These are phyloP conservation scores for Rhynchomys soricoides DNA, from an alignment of 2,113 vertebrate genomes.

Conservation along the genomic window DNA sequence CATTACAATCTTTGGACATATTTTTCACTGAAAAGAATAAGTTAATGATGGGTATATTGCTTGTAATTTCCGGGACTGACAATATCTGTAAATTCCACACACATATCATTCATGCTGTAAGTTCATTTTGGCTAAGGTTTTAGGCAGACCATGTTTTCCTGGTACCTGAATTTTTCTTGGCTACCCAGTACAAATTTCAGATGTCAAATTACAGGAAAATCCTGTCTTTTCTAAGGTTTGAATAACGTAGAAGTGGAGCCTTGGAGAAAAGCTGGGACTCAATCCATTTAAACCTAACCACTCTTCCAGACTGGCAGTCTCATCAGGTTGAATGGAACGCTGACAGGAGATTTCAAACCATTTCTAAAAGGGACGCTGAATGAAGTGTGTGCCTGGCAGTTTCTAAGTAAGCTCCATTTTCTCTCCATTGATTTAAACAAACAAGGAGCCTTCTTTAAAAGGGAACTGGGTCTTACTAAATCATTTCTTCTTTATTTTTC, in stretches of 20 bases:
- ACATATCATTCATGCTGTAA: neutral
- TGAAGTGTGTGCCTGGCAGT: neutral
- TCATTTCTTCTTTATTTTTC: constrained; percentile 39
- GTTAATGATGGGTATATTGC: neutral
- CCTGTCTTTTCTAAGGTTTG: neutral
- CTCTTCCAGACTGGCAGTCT: neutral
- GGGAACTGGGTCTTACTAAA: constrained; percentile 36
- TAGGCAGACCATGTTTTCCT: neutral
- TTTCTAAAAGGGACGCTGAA: neutral
- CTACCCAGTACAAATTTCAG: constrained; percentile 54
- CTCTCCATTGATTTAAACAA: constrained; percentile 53
- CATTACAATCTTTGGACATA: constrained; percentile 7
- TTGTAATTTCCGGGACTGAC: neutral
- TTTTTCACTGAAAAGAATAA: neutral
- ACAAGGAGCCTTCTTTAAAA: neutral
- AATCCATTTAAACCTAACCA: constrained; percentile 31
- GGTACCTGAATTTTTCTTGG: constrained; percentile 15
- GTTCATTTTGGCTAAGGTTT: neutral
- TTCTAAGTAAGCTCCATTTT: constrained; percentile 58
- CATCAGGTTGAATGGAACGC: neutral
- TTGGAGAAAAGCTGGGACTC: constrained; percentile 39
- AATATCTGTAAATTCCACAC: neutral
- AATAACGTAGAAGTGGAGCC: neutral
- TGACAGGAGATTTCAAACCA: neutral
- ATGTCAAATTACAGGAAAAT: constrained; percentile 33